These are phyloP conservation scores for Ploceus nigricollis DNA, from an alignment of 2,113 vertebrate species.

Conservation along the genomic window DNA sequence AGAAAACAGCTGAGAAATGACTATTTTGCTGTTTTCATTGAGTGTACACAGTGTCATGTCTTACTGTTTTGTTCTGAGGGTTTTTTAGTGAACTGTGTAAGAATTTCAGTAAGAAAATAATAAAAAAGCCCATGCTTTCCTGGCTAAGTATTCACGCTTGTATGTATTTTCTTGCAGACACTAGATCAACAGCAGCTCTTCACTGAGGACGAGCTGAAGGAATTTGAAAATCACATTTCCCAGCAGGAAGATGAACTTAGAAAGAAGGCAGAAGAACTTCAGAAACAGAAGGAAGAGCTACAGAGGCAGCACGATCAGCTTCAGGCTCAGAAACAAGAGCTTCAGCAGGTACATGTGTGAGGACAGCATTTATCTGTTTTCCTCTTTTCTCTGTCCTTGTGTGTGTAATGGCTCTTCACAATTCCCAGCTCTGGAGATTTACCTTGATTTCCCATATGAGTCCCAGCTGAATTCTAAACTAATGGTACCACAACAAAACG, in stretches of 20 bases:
- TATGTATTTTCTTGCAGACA: conserved; percentile 75
- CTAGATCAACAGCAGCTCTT: conserved; percentile 91
- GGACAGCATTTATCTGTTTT: background rate
- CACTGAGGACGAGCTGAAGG: conserved; percentile 90
- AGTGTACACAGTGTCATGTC: background rate
- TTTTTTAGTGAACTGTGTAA: background rate
- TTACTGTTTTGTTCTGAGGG: background rate
- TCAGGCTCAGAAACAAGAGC: conserved; percentile 88
- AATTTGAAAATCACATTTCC: conserved; percentile 88
- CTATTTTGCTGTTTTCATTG: background rate
- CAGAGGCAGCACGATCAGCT: conserved; percentile 89
- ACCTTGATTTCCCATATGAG: background rate
- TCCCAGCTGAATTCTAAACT: background rate
- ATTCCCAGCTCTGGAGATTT: background rate
- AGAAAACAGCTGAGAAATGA: background rate
- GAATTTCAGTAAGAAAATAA: background rate
- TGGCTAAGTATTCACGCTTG: background rate
- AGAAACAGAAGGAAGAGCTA: conserved; percentile 89
- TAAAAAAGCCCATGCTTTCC: background rate
- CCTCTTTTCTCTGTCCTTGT: background rate
- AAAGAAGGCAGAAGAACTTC: conserved; percentile 83
- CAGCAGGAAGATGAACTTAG: conserved; percentile 87
- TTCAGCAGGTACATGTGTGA: conserved; percentile 81
- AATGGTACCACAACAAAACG: background rate
- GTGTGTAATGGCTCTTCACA: background rate